Evolutionary conservation across 2,888 invertebrate species (phyloP).

Genomic region (Nomada goodeniana): DNA sequence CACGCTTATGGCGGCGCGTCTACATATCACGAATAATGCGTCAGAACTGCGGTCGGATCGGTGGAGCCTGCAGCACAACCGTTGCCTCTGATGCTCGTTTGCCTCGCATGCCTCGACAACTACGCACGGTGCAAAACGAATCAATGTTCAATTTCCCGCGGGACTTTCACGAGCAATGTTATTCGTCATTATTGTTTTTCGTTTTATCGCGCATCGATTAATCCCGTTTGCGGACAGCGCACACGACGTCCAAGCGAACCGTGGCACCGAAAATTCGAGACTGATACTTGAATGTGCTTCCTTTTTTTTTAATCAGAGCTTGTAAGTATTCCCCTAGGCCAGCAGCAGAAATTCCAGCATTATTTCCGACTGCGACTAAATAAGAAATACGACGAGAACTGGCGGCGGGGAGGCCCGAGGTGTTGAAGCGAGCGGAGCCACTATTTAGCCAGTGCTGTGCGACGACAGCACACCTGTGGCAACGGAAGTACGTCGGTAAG

Average conservation of each 20-base stretch:
- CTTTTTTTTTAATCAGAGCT: too few species aligned
- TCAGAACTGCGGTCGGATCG: constrained; percentile 32
- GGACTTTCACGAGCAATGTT: neutral
- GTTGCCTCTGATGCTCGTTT: constrained; percentile 10
- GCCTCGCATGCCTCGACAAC: constrained; percentile 15
- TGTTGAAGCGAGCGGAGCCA: neutral
- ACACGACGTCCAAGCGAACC: too few species aligned
- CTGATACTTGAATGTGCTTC: too few species aligned
- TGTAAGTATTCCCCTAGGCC: neutral
- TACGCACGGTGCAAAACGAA: neutral
- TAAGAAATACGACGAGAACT: constrained; percentile 31
- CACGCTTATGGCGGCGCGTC: constrained; percentile 9
- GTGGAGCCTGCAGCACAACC: constrained; percentile 24
- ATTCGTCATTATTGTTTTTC: neutral
- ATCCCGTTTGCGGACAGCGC: too few species aligned
- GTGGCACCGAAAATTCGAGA: too few species aligned
- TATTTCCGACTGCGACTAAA: constrained; percentile 11
- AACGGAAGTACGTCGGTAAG: constrained; percentile 17
- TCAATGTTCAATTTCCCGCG: neutral
- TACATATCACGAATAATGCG: constrained; percentile 38
- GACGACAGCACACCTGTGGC: constrained; percentile 33
- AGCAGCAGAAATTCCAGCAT: neutral
- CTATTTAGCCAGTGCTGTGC: constrained; percentile 2
- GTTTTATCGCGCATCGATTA: too few species aligned
- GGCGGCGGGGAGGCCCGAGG: constrained; percentile 2